Evolutionary conservation across 2,888 invertebrate species (phyloP).

Genomic region (Laothoe populi): DNA sequence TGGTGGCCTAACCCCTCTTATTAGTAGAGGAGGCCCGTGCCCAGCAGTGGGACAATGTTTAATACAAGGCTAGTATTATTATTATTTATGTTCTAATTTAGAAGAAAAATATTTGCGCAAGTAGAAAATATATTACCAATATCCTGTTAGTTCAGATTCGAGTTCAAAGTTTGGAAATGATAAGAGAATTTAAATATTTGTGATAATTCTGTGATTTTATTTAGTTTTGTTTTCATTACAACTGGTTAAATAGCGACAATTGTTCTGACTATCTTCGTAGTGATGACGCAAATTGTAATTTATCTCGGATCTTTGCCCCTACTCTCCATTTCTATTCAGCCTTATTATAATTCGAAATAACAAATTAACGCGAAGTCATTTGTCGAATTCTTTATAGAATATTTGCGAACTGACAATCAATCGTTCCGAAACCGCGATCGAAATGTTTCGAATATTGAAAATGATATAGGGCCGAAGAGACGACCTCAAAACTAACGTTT

Average conservation of each 20-base stretch:
- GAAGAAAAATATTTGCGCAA: neutral
- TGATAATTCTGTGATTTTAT: neutral
- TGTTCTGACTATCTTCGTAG: too few relatives aligned
- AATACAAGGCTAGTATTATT: too few relatives aligned
- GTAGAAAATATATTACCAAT: neutral
- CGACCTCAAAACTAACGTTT: conserved; percentile 32
- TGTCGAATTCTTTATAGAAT: neutral
- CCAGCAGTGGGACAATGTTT: too few relatives aligned
- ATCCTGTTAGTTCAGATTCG: neutral
- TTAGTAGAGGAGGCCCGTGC: too few relatives aligned
- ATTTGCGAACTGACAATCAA: conserved; percentile 9
- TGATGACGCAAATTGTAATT: neutral
- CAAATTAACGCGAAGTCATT: conserved; percentile 13
- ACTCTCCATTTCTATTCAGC: too few relatives aligned
- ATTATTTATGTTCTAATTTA: neutral
- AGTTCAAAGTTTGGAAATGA: neutral
- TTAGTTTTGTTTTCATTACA: neutral
- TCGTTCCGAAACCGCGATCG: conserved; percentile 17
- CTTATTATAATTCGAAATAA: neutral
- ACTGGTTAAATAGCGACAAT: neutral
- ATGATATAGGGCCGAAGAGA: conserved; percentile 35
- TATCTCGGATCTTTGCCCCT: neutral
- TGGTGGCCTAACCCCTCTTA: too few relatives aligned
- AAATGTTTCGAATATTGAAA: conserved; percentile 33
- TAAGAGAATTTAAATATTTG: neutral